Percentiles rank a stretch among this genome's conserved stretches.
Evolutionary conservation across 2,113 vertebrate genomes (phyloP).

Genomic region (Lethenteron camtschaticum): DNA sequence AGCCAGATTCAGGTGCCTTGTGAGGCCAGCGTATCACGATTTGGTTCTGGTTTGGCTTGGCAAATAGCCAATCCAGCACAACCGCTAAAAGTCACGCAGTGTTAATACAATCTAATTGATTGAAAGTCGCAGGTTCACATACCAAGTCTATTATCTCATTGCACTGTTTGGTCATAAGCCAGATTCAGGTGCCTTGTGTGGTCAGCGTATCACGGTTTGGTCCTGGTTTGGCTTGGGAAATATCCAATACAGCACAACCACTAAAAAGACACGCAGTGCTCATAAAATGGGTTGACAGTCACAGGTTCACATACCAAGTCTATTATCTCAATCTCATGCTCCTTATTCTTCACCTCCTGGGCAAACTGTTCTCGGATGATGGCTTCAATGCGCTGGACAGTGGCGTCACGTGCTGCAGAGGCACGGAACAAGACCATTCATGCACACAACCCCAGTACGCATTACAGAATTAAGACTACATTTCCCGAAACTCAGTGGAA

Average conservation of each 20-base stretch:
- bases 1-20: neutral
- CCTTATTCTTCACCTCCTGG: slow-evolving; percentile 92
- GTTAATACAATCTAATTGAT: neutral
- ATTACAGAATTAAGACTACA: too few relatives aligned
- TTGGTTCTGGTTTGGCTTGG: neutral
- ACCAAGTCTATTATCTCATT: slow-evolving; percentile 96
- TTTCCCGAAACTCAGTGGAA: too few relatives aligned
- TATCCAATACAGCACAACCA: neutral
- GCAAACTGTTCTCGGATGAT: slow-evolving; percentile 91
- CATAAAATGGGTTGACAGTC: neutral
- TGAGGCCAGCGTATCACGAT: neutral
- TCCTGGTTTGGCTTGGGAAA: neutral
- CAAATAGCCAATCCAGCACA: neutral
- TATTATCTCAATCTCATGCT: slow-evolving; percentile 92
- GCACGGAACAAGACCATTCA: slow-evolving; percentile 7
- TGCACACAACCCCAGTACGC: too few relatives aligned
- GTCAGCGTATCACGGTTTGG: neutral
- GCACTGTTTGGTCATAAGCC: neutral
- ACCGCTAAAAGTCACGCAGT: neutral
- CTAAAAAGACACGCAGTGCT: neutral
- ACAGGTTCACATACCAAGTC: slow-evolving; percentile 46
- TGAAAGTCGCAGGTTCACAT: neutral
- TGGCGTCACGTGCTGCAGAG: slow-evolving; percentile 55
- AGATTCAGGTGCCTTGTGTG: neutral
- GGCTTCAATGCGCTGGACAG: slow-evolving; percentile 76